phyloP scores from a whole-genome alignment of 1,140 invertebrate species.

The Drepana arcuata region DNA sequence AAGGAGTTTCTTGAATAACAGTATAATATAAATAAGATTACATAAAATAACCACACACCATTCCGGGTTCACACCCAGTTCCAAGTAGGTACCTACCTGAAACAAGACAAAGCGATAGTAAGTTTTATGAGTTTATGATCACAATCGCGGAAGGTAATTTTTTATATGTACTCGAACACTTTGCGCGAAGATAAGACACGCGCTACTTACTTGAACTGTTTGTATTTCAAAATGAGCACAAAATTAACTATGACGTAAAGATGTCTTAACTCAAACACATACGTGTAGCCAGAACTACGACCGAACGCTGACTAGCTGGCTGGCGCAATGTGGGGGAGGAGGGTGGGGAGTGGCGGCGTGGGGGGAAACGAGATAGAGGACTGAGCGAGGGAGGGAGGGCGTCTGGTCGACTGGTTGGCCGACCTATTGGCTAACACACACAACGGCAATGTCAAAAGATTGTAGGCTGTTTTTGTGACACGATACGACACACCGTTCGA shows the following conservation, averaged over 20 bases:
- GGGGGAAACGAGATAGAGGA: constrained; percentile 53
- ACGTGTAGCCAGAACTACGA: constrained; percentile 27
- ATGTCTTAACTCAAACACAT: constrained; percentile 18
- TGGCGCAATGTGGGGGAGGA: constrained; percentile 38
- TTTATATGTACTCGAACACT: no score
- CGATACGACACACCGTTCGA: no score
- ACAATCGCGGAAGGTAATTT: constrained; percentile 17
- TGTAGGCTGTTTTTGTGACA: constrained; percentile 44
- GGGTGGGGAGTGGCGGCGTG: constrained; percentile 20
- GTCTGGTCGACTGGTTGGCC: constrained; percentile 67
- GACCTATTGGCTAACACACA: constrained; percentile 61
- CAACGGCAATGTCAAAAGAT: constrained; percentile 37
- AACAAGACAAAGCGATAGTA: constrained; percentile 66
- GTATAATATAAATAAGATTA: constrained; percentile 57
- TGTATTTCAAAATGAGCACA: constrained; percentile 35
- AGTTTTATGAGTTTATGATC: constrained; percentile 29
- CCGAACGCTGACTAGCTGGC: constrained; percentile 59
- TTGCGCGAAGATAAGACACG: constrained; percentile 19
- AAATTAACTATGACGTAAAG: constrained; percentile 60
- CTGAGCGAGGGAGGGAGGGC: constrained; percentile 57
- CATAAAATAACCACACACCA: constrained; percentile 63
- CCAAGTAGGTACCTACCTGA: constrained; percentile 64
- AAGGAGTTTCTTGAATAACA: constrained; percentile 41
- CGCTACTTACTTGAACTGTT: constrained; percentile 35
- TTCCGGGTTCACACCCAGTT: constrained; percentile 67